Conservation (phyloP, 2,113 vertebrate species). For the Columbina picui region DNA sequence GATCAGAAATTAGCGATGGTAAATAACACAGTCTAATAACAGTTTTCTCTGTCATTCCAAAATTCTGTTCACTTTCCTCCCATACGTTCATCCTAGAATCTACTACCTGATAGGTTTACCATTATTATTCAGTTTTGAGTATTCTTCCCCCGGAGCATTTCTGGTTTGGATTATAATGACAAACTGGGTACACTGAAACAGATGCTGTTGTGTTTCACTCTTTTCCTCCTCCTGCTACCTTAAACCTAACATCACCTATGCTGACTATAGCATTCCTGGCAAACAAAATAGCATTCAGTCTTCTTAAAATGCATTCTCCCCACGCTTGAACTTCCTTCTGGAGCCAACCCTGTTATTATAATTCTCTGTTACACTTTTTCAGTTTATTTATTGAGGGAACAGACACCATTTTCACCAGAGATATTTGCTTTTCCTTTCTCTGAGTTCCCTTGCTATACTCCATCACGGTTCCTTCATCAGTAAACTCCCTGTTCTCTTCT, state of each 20-base stretch:
- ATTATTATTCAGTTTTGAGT: not conserved
- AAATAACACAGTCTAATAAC: not conserved
- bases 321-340: not conserved
- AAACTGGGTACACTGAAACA: not conserved
- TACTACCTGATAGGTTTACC: not conserved
- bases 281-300: not conserved
- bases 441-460: not conserved
- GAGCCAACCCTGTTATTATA: not conserved
- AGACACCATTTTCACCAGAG: not conserved
- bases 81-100: not conserved
- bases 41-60: not conserved
- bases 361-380: not conserved
- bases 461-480: not conserved
- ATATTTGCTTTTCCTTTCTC: not conserved
- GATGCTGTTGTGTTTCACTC: not conserved
- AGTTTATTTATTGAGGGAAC: not conserved
- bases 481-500: not conserved
- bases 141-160: not conserved
- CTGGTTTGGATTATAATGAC: not conserved
- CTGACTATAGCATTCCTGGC: not conserved
- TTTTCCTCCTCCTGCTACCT: not conserved
- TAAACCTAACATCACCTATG: not conserved
- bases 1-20: not conserved
- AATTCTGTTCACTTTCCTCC: not conserved
- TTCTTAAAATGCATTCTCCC: not conserved